Conservation (phyloP, 2,888 invertebrate species). For the Scaptomyza cyrtandrae region DNA sequence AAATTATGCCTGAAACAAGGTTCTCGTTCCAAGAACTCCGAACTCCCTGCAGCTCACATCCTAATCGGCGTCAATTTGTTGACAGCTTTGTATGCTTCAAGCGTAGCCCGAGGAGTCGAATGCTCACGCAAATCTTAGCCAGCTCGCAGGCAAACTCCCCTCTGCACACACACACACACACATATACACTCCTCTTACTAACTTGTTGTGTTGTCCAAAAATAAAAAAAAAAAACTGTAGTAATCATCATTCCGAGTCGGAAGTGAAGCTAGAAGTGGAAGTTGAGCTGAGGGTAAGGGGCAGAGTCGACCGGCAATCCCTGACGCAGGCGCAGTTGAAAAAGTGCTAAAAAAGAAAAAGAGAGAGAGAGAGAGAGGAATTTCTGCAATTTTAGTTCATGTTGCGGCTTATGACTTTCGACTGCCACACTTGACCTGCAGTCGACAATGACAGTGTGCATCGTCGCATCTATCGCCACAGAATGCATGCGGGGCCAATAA, state of each 20-base stretch:
- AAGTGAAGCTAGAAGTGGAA: neutral
- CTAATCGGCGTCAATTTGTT: slow-evolving; percentile 74
- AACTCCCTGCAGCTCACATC: neutral
- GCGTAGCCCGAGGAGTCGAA: slow-evolving; percentile 23
- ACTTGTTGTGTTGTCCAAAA: slow-evolving; percentile 39
- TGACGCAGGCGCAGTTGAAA: slow-evolving; percentile 52
- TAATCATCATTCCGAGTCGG: slow-evolving; percentile 33
- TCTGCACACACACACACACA: neutral
- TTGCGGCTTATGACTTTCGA: slow-evolving; percentile 58
- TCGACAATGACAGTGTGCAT: slow-evolving; percentile 54
- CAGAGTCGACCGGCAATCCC: neutral
- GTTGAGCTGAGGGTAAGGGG: neutral
- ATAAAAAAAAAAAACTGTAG: slow-evolving; percentile 26
- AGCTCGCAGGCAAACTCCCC: neutral
- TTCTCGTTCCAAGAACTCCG: neutral
- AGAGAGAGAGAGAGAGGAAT: slow-evolving; percentile 3
- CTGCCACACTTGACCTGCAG: slow-evolving; percentile 71
- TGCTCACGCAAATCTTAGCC: slow-evolving; percentile 50
- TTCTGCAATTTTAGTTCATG: slow-evolving; percentile 50
- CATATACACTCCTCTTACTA: slow-evolving; percentile 9
- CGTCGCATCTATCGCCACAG: slow-evolving; percentile 34
- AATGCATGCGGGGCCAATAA: slow-evolving; percentile 25
- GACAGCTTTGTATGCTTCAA: slow-evolving; percentile 65
- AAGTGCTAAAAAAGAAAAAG: slow-evolving; percentile 52
- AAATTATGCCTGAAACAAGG: slow-evolving; percentile 69